Evolutionary conservation across 2,113 vertebrate genomes (phyloP).

Genomic region (Psammodynastes pulverulentus): DNA sequence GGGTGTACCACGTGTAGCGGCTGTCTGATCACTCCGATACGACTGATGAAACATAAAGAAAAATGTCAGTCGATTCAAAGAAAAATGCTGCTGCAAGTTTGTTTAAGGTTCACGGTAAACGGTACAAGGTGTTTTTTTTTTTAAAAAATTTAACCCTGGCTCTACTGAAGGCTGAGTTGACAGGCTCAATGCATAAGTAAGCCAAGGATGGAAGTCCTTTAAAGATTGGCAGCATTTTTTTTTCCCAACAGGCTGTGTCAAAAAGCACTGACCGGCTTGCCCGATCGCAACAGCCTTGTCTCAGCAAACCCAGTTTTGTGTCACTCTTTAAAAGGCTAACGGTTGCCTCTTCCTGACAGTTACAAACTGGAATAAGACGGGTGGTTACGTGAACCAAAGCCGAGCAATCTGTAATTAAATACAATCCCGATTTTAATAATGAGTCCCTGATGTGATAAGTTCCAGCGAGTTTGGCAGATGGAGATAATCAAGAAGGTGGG

Average conservation of each 20-base stretch:
- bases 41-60: constrained; percentile 80
- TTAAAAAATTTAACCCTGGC: constrained; percentile 66
- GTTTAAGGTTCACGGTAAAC: constrained; percentile 84
- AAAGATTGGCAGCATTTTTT: constrained; percentile 34
- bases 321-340: constrained; percentile 34
- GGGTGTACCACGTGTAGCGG: constrained; percentile 78
- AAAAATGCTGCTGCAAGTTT: constrained; percentile 82
- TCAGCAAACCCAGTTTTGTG: constrained; percentile 15
- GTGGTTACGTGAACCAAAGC: constrained; percentile 14
- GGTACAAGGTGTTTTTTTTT: constrained; percentile 31
- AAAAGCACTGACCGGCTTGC: constrained; percentile 19
- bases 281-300: constrained; percentile 15
- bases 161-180: constrained; percentile 47
- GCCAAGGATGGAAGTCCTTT: constrained; percentile 26
- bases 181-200: constrained; percentile 8
- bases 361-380: constrained; percentile 26
- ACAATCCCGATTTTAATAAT: constrained; percentile 10
- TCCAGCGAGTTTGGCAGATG: neutral
- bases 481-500: neutral
- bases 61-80: constrained; percentile 86
- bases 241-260: neutral
- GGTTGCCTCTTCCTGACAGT: constrained; percentile 34
- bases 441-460: neutral
- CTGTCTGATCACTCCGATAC: constrained; percentile 92
- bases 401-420: constrained; percentile 42